Evolutionary conservation across 2,797 vertebrate species (phyloP).

Genomic region (Oryzias dopingdopingensis): DNA sequence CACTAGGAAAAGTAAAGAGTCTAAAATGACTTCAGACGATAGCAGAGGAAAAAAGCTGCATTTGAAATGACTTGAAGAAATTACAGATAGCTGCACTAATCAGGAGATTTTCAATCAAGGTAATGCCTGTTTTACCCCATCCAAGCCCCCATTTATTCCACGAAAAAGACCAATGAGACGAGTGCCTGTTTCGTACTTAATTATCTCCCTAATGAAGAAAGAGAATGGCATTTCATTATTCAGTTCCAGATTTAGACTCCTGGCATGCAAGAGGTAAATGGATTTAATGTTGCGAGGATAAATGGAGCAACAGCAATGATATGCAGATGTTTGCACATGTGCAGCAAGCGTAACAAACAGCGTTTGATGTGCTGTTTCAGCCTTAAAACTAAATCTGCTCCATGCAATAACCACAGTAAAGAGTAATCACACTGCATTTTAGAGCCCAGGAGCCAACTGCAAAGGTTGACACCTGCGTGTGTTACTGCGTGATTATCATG

Average conservation of each 20-base stretch:
- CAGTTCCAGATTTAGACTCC: conserved; percentile 72
- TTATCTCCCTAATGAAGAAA: conserved; percentile 78
- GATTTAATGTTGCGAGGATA: conserved; percentile 77
- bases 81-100: conserved; percentile 35
- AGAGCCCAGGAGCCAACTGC: conserved; percentile 27
- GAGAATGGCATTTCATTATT: conserved; percentile 80
- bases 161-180: conserved; percentile 62
- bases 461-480: conserved; percentile 24
- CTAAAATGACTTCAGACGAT: conserved; percentile 5
- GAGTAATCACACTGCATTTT: conserved; percentile 49
- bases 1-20: not conserved
- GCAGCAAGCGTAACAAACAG: conserved; percentile 59
- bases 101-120: conserved; percentile 50
- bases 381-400: conserved; percentile 40
- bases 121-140: conserved; percentile 53
- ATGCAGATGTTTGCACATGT: conserved; percentile 76
- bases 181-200: conserved; percentile 71
- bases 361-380: conserved; percentile 45
- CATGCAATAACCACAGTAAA: conserved; percentile 22
- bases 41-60: conserved; percentile 4
- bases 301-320: conserved; percentile 63
- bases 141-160: conserved; percentile 42
- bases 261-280: conserved; percentile 71
- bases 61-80: conserved; percentile 18
- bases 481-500: conserved; percentile 32